Evolutionary conservation across 92 coral and sea anemone species (phyloP), one percentile per base, ranked within the genome.

Genomic region (Heliopora coerulea): DNA sequence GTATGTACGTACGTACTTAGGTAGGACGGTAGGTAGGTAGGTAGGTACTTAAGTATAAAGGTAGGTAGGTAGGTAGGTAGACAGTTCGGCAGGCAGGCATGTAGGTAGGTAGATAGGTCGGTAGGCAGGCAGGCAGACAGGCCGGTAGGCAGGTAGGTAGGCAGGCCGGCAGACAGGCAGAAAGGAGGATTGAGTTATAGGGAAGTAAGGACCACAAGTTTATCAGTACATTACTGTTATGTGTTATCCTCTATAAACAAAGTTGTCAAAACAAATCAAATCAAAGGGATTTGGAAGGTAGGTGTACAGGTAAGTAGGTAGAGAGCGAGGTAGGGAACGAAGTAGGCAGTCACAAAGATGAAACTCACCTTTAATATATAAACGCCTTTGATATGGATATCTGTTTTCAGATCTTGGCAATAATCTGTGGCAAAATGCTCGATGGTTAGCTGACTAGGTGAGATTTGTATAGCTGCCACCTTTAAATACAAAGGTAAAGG

Each of bases 391-490:
- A 95, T 95, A 59, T 90, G 99, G 44, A 95, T 80, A 44, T 95
- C 99, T 31, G 99, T 95, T 82, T 95, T 90, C 40, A 95, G 79
- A 62, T 95, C 99, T 64, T 95, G 99, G 49, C 70, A 80, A 75
- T 82, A 91, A 62, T 82, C 81, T 23, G 91, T 95, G 24, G 82
- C 28, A 37, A 95, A 90, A 62, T 95, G 90, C 74, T 95, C 97
- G 29, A 95, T 89, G 35, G 95, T 84, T 56, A 95, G 73, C 81
- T 95, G 99, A 77, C 99, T 95, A 17, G 99, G 92, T 20, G 99
- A 90, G 24, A 90, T 88, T 84, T 95, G 99, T 27, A 95, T 90
- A 21, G 89, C 99, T 8, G 96, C 89, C 69, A 90, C 84, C 99
- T 95, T 8, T 46, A 15, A 6, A 46, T 3, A n/a, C 2, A 46